Evolutionary conservation across 30 jellyfish, hydroid and myxozoan species (phyloP).

Genomic region (Nemopilema nomurai): DNA sequence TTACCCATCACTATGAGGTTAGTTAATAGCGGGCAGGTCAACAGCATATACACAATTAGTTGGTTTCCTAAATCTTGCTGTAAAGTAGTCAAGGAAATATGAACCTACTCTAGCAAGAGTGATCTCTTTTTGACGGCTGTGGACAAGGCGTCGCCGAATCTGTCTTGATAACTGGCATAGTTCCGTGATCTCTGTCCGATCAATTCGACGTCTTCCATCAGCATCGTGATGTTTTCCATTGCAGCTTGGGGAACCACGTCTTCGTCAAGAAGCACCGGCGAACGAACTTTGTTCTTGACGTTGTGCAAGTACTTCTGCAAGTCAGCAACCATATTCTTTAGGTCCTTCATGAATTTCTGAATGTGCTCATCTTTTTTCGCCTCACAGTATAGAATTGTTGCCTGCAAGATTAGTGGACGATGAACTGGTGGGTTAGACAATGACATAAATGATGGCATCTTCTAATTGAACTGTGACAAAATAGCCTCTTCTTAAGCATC

Average conservation of each 20-base stretch:
- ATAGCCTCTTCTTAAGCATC: too few relatives aligned
- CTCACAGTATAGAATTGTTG: conserved; percentile 71
- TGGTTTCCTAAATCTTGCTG: too few relatives aligned
- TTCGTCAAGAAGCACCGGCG: conserved; percentile 78
- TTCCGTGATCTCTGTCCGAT: conserved; percentile 49
- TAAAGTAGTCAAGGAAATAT: neutral
- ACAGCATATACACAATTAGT: too few relatives aligned
- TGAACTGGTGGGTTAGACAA: neutral
- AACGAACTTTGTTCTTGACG: conserved; percentile 62
- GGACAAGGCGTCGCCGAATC: conserved; percentile 74
- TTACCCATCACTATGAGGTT: too few relatives aligned
- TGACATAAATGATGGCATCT: neutral
- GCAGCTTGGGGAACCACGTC: conserved; percentile 71
- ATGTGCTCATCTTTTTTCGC: conserved; percentile 81
- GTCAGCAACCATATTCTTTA: conserved; percentile 39
- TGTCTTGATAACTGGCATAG: conserved; percentile 69
- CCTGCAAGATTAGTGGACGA: conserved; percentile 50
- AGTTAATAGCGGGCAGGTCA: too few relatives aligned
- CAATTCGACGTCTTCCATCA: conserved; percentile 66
- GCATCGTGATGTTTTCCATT: conserved; percentile 59
- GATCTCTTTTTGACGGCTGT: conserved; percentile 63
- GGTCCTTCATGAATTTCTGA: conserved; percentile 69
- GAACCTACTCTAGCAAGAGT: conserved; percentile 32
- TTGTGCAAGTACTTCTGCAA: conserved; percentile 43
- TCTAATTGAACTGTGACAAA: too few relatives aligned